Evolutionary conservation across 2,113 vertebrate species (phyloP).

Genomic region (Suricata suricatta): DNA sequence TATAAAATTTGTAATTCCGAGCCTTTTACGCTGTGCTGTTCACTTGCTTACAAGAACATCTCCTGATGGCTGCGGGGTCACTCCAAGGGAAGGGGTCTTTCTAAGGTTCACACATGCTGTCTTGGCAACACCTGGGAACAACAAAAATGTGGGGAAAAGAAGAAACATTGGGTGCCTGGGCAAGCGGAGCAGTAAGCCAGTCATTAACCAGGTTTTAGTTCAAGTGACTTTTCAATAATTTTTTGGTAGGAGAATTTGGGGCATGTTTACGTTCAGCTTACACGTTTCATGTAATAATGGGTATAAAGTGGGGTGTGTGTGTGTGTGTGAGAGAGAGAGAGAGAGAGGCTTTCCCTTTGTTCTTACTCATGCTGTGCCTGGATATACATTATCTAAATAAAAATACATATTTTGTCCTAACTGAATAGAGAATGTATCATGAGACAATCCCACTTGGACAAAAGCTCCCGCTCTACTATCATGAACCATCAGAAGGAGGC

Average conservation of each 20-base stretch:
- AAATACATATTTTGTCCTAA: neutral
- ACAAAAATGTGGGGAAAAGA: neutral
- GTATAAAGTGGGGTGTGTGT: neutral
- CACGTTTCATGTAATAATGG: neutral
- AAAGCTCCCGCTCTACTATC: neutral
- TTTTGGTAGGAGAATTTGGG: neutral
- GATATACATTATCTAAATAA: neutral
- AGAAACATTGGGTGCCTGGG: neutral
- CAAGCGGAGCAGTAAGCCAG: neutral
- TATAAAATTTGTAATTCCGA: neutral
- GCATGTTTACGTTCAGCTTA: neutral
- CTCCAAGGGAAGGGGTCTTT: neutral
- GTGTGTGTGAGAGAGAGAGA: too few relatives aligned
- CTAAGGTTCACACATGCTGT: neutral
- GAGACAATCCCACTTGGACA: neutral
- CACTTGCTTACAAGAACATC: neutral
- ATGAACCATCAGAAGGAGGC: neutral
- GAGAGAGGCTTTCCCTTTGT: neutral
- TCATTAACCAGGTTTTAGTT: neutral
- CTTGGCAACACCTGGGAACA: neutral
- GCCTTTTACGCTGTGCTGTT: neutral
- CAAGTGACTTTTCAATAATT: slow-evolving; percentile 4
- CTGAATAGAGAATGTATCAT: neutral
- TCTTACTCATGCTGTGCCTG: neutral
- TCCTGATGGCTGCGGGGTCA: neutral